Base-by-base conservation (phyloP, 1,140 invertebrate genomes). In the Adelges cooleyi region DNA sequence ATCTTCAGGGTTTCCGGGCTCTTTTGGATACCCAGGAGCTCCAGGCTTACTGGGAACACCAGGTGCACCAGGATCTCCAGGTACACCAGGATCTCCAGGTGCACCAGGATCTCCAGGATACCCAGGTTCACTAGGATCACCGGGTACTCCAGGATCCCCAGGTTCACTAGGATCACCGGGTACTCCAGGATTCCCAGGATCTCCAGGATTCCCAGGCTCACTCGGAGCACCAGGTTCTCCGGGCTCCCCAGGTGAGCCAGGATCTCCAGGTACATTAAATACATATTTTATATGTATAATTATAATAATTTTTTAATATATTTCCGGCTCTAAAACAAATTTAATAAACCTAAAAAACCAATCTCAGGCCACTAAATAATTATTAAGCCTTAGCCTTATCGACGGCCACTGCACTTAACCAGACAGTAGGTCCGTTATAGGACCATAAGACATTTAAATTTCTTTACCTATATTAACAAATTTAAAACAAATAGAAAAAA, bases 111-210 rank as follows among this genome's bases (percentile, higher is more conserved):
- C 18, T 11, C 51, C 62, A 50, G 62, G 51, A 25, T 22, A 20
- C 15, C 69, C 71, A 33, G 71, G 70, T 29, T 52, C 69, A 15
- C 68, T 69, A 66, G 71, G 71, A 15, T 23, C 42, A 49, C 68
- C 68, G 17, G 69, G 68, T 48, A 4, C 11, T 2, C 40, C 46
- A 20, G 68, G 67, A 23, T 18, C 4, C 6, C 69, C 71, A 54
- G 70, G 70, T 48, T 23, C 10, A 51, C 70, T 69, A 65, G 69
- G 69, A 3, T n/a, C 46, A 38, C 71, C 73, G 44, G 71, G 69
- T 69, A 52, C 52, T 66, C 71, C 72, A 51, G 72, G 73, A 46
- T 17, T 50, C 48, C 71, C 71, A 68, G 71, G 72, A 50, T 44
- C 29, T 6, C 11, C 11, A 6, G 67, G 65, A 36, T 67, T 65